A percentile compares a stretch with the other conserved stretches of the same genome.
Evolutionary conservation across 2,888 invertebrate genomes (phyloP).

Genomic region (Trimorus sp.): DNA sequence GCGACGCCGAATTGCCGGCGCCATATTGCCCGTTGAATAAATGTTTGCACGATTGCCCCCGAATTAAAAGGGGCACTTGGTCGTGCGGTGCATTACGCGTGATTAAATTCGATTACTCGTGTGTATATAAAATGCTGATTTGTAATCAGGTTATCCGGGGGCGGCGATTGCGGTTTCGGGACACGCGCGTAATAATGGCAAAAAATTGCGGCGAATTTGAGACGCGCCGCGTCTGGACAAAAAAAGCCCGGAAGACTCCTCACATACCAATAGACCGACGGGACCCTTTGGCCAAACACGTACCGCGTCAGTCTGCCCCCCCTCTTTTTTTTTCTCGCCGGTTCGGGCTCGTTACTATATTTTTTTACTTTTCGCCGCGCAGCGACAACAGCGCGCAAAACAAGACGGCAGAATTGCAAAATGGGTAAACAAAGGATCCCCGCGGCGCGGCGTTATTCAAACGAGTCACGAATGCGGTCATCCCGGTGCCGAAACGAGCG

Average conservation of each 20-base stretch:
- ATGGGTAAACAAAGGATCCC: constrained; percentile 24
- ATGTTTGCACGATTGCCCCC: too few species aligned
- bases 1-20: constrained; percentile 15
- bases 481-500: not conserved
- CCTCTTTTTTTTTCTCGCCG: too few species aligned
- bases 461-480: constrained; percentile 22
- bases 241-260: constrained; percentile 4
- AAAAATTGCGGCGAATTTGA: constrained; percentile 18
- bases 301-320: constrained; percentile 25
- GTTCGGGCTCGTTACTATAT: constrained; percentile 37
- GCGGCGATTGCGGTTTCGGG: constrained; percentile 7
- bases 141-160: constrained; percentile 1
- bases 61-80: too few species aligned
- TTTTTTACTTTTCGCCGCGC: constrained; percentile 27
- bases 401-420: constrained; percentile 39
- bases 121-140: constrained; percentile 20
- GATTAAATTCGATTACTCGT: constrained; percentile 16
- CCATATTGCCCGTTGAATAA: too few species aligned
- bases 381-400: constrained; percentile 34
- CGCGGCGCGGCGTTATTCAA: constrained; percentile 9
- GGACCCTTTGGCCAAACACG: constrained; percentile 23
- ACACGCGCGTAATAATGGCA: constrained; percentile 19
- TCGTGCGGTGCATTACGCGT: constrained; percentile 1
- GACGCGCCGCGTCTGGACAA: constrained; percentile 1
- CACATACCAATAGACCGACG: constrained; percentile 42